Evolutionary conservation across 2,113 vertebrate species (phyloP).

Genomic region (Archocentrus centrarchus): DNA sequence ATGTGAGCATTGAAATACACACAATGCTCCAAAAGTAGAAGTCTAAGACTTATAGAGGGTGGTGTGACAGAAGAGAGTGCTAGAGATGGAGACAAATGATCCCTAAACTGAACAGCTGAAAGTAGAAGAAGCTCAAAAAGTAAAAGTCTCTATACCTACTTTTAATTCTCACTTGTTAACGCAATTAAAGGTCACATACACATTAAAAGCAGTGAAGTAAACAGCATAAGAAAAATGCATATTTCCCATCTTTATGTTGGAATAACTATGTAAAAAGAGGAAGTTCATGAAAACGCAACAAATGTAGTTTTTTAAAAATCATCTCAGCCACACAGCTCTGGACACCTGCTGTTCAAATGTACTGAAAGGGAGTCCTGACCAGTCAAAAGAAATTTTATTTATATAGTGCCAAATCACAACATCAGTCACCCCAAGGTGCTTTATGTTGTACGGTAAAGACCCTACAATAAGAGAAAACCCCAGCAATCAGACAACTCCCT

Average conservation of each 20-base stretch:
- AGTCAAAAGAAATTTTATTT: neutral
- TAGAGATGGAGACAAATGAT: neutral
- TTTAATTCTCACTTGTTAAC: neutral
- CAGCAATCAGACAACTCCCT: too few relatives aligned
- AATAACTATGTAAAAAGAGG: neutral
- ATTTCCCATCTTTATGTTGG: neutral
- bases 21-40: neutral
- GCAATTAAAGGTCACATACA: neutral
- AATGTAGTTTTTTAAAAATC: neutral
- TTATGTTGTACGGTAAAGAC: too few relatives aligned
- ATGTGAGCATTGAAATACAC: neutral
- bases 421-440: too few relatives aligned
- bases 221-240: neutral
- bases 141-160: neutral
- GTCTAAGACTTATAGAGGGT: neutral
- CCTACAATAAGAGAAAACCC: too few relatives aligned
- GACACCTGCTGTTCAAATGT: neutral
- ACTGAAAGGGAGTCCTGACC: fast-evolving
- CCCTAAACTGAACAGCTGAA: neutral
- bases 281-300: neutral
- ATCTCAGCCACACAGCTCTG: neutral
- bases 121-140: neutral
- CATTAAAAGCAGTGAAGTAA: neutral
- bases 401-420: too few relatives aligned
- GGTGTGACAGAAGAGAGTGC: neutral